Evolutionary conservation across 2,113 vertebrate species (phyloP), one percentile per base, ranked within the genome.

Genomic region (Ranitomeya variabilis): DNA sequence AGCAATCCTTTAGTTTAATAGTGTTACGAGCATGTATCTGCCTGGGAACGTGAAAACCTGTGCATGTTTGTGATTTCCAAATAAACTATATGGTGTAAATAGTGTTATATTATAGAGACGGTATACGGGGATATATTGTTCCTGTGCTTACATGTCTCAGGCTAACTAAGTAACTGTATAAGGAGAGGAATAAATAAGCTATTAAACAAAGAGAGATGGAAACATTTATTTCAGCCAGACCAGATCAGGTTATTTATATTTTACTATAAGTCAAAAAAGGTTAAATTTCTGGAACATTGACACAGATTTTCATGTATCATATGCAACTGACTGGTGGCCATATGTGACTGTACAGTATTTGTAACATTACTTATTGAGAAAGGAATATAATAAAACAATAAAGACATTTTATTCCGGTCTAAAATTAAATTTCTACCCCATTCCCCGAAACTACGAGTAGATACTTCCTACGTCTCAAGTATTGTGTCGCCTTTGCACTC

Each of bases 11-110:
- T 55, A 45, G 19, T 83, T 54, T 51, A 10, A 66, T 86, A 60
- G 69, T 74, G 84, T 86, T 57, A 55, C 71, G 13, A 83, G 69
- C 80, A 83, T 83, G 80, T 54, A 62, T 55, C 45, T 77, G 57
- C 80, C 71, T 54, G 37, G 67, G 57, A 77, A 66, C 59, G 18
- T 52, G 52, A 31, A 73, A 60, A 82, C 67, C 18, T 83, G 86
- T 88, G 87, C 87, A 88, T 84, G 87, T 23, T 88, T 88, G 71
- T 76, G 76, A 67, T 87, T 15, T 55, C 16, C 13, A 84, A 88
- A 83, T 87, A 74, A 81, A 80, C 11, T 21, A 52, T 26, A 18
- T 74, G 15, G 26, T 67, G 45, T 82, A 60, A 62, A 81, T 66
- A 80, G 66, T 67, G 51, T 37, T 52, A 62, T 83, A 64, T 62